Percentiles rank a stretch among this genome's conserved stretches.
phyloP scores from a whole-genome alignment of 1,140 invertebrate genomes.

The Zaprionus nigranus region DNA sequence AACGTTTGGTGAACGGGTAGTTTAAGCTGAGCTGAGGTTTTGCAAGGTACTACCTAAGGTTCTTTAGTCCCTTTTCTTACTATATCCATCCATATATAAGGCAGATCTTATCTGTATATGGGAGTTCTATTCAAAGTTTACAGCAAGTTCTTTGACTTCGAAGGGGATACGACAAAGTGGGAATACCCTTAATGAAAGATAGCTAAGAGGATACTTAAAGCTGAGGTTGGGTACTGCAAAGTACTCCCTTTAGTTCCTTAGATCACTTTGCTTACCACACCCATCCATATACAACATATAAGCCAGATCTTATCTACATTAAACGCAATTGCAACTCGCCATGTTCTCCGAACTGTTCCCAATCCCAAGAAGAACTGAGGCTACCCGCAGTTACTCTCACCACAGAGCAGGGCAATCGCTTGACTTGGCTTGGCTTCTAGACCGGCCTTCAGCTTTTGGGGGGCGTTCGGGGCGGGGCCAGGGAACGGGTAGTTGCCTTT shows the following conservation, averaged over 20 bases:
- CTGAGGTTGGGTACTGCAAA: not conserved
- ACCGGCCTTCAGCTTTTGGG: constrained; percentile 21
- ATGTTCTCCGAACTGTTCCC: not conserved
- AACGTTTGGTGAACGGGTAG: not conserved
- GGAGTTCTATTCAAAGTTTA: too few relatives aligned
- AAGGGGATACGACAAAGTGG: too few relatives aligned
- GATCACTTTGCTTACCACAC: not conserved
- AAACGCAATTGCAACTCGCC: not conserved
- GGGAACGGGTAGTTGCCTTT: constrained; percentile 26
- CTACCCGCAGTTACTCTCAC: not conserved
- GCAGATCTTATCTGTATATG: not conserved
- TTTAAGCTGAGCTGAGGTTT: not conserved
- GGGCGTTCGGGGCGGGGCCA: not conserved
- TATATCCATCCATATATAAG: rapidly evolving
- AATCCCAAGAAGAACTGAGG: not conserved
- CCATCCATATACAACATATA: not conserved
- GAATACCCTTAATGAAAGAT: constrained; percentile 5
- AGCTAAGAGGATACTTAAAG: not conserved
- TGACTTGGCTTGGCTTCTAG: constrained; percentile 8
- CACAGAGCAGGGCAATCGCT: not conserved
- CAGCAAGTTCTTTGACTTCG: constrained; percentile 3
- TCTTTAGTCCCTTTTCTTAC: not conserved
- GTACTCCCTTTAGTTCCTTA: too few relatives aligned
- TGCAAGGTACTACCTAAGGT: not conserved
- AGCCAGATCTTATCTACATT: not conserved